These are phyloP conservation scores for Brachypteracias leptosomus DNA, from an alignment of 2,113 vertebrate genomes.

Conservation along the genomic window DNA sequence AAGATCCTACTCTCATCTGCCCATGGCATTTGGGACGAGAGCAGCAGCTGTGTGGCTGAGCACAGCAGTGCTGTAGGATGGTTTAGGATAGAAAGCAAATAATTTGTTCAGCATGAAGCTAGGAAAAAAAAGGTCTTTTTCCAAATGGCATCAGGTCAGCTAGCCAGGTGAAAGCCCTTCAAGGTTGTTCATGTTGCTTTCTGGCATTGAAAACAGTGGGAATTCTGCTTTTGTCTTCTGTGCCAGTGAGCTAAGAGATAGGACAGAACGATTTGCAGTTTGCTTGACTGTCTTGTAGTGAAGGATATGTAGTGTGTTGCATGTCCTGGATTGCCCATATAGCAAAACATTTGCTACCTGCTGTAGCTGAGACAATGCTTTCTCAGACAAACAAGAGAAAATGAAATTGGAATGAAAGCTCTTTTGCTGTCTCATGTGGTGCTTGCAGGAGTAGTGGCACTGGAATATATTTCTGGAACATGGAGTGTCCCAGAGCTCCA, in stretches of 20 bases:
- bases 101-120: background rate
- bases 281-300: accelerated
- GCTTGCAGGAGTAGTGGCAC: background rate
- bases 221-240: background rate
- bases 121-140: background rate
- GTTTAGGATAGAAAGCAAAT: background rate
- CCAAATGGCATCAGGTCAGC: background rate
- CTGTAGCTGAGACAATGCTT: background rate
- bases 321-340: background rate
- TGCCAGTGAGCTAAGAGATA: background rate
- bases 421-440: background rate
- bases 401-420: background rate
- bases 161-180: background rate
- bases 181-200: background rate
- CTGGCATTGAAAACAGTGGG: background rate
- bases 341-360: background rate
- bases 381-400: background rate
- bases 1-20: background rate
- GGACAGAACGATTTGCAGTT: background rate
- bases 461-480: background rate
- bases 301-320: background rate
- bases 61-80: background rate
- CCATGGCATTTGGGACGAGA: background rate
- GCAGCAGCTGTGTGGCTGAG: background rate
- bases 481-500: background rate